Evolutionary conservation across 2,797 vertebrate genomes (phyloP), one percentile per base, ranked within the genome.

Genomic region (Spheniscus humboldti): DNA sequence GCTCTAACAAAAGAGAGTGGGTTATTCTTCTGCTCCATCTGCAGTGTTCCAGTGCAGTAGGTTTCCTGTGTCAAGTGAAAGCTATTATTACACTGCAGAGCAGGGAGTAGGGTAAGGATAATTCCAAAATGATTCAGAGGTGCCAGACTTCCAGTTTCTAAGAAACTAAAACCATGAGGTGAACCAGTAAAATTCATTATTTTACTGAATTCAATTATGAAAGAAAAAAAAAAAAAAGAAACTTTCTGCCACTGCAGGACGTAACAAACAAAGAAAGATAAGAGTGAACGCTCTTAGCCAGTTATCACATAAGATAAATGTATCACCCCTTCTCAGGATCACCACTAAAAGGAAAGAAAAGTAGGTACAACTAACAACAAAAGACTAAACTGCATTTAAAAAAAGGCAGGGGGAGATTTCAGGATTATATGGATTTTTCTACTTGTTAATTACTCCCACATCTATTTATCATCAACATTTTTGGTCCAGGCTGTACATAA

Each of bases 71-170:
- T 96, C 92, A 95, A 94, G 83, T 11, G 23, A 92, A 96, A 96
- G 89, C 96, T 96, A 93, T 97, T 96, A 97, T 97, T 97, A 96
- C 95, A 93, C 76, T 88, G 94, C 87, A 94, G 92, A 96, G 62
- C 88, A 80, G 53, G 62, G 87, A 95, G 77, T 33, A 95, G 57
- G 94, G 94, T 80, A 95, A 96, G 89, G 94, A 97, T 94, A 95
- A 96, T 53, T 96, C 83, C 91, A 92, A 94, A 94, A 91, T 79
- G 92, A 96, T 95, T 96, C 91, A 94, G 89, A 97, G 94, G 92
- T 95, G 95, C 91, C 89, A 97, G 96, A 96, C 94, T 88, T 92
- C 79, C 94, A 95, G 90, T 79, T 95, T 91, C 85, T 86, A 84
- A 92, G 85, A 93, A 97, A 94, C 73, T 86, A 91, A 95, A 96